Evolutionary conservation across 2,797 vertebrate species (phyloP).

Genomic region (Kryptopterus vitreolus): DNA sequence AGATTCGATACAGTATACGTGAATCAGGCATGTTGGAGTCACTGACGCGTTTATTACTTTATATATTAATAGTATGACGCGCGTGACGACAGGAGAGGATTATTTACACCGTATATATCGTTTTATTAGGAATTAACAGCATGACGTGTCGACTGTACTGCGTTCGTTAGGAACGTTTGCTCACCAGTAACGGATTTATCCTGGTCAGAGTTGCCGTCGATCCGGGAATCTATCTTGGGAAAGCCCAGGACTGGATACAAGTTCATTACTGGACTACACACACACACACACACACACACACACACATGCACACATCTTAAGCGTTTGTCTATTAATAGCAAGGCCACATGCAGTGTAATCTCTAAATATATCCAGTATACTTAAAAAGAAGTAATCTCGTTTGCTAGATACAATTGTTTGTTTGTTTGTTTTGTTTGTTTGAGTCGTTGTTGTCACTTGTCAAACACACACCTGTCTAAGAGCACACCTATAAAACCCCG

Average conservation of each 20-base stretch:
- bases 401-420: not conserved
- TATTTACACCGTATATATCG: too few relatives aligned
- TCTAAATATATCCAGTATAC: not conserved
- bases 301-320: not conserved
- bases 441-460: not conserved
- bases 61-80: not conserved
- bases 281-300: not conserved
- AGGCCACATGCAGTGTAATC: not conserved
- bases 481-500: too few relatives aligned
- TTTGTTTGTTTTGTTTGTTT: too few relatives aligned
- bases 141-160: too few relatives aligned
- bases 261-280: not conserved
- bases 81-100: not conserved
- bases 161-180: not conserved
- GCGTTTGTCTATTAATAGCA: not conserved
- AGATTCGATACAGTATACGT: constrained; percentile 21
- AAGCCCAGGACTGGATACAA: not conserved
- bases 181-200: not conserved
- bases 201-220: not conserved
- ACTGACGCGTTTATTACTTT: constrained; percentile 23
- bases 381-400: too few relatives aligned
- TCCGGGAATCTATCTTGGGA: not conserved
- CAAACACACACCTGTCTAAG: not conserved
- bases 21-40: constrained; percentile 34
- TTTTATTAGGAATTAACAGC: too few relatives aligned